Evolutionary conservation across 1,140 invertebrate genomes (phyloP), one percentile per base, ranked within the genome.

Genomic region (Drosophila takahashii): DNA sequence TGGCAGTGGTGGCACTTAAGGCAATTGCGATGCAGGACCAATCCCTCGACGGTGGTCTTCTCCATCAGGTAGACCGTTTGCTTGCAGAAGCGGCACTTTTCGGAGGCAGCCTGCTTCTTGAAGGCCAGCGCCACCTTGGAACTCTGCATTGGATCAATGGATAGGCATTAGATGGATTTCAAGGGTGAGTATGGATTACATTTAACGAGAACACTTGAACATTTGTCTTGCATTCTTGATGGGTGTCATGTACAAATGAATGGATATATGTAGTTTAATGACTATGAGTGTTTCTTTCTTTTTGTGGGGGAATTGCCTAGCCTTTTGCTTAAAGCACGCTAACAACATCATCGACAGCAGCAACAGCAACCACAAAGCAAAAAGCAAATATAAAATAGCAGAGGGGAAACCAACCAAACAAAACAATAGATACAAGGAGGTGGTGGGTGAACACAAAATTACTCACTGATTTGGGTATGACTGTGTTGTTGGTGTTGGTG

Each of bases 51-150:
- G 84, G 94, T 96, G 77, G 97, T 94, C 62, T 96, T 94, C 92
- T 98, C 97, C 95, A 98, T 96, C 13, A 98, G 93, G 90, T 98
- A 98, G 29, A 98, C 97, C 13, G 96, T 94, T 92, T 97, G 96
- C 61, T 95, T 94, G 92, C 97, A 98, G 93, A 97, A 97, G 92
- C 97, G 96, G 91, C 97, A 98, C 72, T 95, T 94, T 92, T 97
- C 96, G 29, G 95, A 96, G 50, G 94, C 95, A 39, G 94, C 94
- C 92, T 95, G 94, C 18, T 94, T 93, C 34, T 94, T 95, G 56
- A 96, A 92, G 16, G 93, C 92, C 69, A 95, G 85, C 18, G 93
- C 93, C 39, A 94, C 93, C 73, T 94, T 95, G 64, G 93, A 93
- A 79, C 93, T 95, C 94, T 95, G 66, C 3, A 9, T 11, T 0